phyloP scores from a whole-genome alignment of 2,888 invertebrate species.

The Mimas tiliae region DNA sequence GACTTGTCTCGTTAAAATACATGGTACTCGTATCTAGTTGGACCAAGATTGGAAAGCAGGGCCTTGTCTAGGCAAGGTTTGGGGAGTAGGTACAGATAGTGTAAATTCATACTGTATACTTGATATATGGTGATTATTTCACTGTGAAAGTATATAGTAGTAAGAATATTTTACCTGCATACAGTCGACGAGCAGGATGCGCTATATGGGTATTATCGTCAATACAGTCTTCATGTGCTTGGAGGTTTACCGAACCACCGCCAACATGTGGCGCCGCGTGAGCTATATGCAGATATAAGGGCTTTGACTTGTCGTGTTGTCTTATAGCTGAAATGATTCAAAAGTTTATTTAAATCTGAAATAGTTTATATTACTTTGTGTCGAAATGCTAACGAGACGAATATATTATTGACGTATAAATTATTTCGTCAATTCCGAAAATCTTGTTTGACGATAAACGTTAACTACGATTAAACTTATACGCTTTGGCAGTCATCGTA shows the following conservation, averaged over 20 bases:
- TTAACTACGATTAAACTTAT: too few species aligned
- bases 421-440: too few species aligned
- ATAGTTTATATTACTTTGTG: background rate
- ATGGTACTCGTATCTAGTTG: too few species aligned
- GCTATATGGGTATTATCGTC: constrained; percentile 87
- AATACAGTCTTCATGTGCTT: constrained; percentile 87
- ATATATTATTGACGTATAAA: background rate
- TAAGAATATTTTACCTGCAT: constrained; percentile 90
- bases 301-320: constrained; percentile 80
- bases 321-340: constrained; percentile 73
- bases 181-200: constrained; percentile 87
- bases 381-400: background rate
- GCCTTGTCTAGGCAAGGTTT: too few species aligned
- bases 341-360: background rate
- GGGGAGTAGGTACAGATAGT: too few species aligned
- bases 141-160: too few species aligned
- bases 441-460: too few species aligned
- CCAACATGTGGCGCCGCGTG: constrained; percentile 91
- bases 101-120: too few species aligned
- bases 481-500: too few species aligned
- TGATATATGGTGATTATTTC: too few species aligned
- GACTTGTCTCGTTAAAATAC: too few species aligned
- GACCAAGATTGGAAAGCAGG: too few species aligned
- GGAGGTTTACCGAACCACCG: constrained; percentile 87
- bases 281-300: constrained; percentile 90